Evolutionary conservation across 2,797 vertebrate genomes (phyloP).

Genomic region (Chelon auratus): DNA sequence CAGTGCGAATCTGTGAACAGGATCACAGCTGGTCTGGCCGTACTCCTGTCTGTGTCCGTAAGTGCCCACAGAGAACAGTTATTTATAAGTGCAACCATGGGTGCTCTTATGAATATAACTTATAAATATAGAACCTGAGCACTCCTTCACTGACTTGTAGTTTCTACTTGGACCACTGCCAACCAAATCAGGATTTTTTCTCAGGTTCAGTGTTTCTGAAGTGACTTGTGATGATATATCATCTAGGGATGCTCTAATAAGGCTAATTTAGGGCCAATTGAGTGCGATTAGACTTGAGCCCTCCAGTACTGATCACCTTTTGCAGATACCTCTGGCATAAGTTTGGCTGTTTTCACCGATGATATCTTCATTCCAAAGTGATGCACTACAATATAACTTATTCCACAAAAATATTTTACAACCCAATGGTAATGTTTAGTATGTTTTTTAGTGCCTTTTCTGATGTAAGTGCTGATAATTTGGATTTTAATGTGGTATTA

Average conservation of each 20-base stretch:
- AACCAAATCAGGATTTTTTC: background rate
- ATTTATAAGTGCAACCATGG: background rate
- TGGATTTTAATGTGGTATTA: background rate
- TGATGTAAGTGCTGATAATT: background rate
- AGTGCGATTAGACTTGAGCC: constrained; percentile 22
- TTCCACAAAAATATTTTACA: constrained; percentile 12
- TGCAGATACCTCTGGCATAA: constrained; percentile 2
- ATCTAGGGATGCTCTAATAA: background rate
- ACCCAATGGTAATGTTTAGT: background rate
- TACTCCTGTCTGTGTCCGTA: constrained; percentile 97
- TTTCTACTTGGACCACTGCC: background rate
- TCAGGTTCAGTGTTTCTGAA: background rate
- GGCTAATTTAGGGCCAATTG: constrained; percentile 17
- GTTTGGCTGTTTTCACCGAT: constrained; percentile 1
- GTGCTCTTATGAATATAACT: no score
- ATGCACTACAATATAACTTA: background rate
- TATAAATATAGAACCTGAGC: background rate
- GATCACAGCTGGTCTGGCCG: constrained; percentile 97
- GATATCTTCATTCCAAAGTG: background rate
- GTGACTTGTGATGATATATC: constrained; percentile 5
- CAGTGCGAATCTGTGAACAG: constrained; percentile 98
- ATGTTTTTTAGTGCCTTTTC: background rate
- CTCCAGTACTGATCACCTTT: constrained; percentile 34
- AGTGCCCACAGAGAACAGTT: constrained; percentile 77
- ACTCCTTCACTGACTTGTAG: background rate